Conservation (phyloP, 2,113 vertebrate genomes). For the Tupaia tana region DNA sequence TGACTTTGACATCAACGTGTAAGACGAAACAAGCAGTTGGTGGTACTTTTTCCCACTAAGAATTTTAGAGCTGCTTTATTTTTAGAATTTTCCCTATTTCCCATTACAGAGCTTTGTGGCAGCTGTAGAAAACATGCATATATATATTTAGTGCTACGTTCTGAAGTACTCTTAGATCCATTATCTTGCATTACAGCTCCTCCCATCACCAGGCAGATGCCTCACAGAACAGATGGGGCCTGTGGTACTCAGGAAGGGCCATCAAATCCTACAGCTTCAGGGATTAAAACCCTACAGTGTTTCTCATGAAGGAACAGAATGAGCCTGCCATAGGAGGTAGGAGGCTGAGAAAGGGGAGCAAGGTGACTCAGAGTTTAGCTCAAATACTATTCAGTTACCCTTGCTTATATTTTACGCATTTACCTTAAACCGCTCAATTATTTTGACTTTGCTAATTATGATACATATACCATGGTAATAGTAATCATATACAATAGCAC, state of each 20-base stretch:
- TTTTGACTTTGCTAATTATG: slow-evolving; percentile 7
- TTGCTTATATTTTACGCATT: slow-evolving; percentile 36
- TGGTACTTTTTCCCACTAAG: background rate
- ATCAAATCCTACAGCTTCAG: background rate
- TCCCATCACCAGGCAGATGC: slow-evolving; percentile 37
- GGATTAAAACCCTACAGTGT: slow-evolving; percentile 16
- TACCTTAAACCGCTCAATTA: background rate
- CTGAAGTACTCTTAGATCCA: background rate
- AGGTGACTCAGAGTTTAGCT: background rate
- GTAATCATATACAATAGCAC: background rate
- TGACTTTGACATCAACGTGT: slow-evolving; percentile 29
- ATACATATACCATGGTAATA: background rate
- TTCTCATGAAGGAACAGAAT: background rate
- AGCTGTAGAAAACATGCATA: slow-evolving; percentile 26
- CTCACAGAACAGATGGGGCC: slow-evolving; percentile 43
- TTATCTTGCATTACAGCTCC: background rate
- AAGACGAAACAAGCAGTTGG: slow-evolving; percentile 5
- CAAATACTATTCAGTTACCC: background rate
- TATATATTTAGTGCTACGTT: background rate
- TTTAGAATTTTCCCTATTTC: slow-evolving; percentile 58
- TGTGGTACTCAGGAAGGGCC: background rate
- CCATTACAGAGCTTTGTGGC: slow-evolving; percentile 34
- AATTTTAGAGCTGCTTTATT: slow-evolving; percentile 50
- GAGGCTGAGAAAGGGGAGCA: background rate
- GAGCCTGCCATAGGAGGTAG: background rate